Percentiles rank a stretch among this genome's conserved stretches.
These are phyloP conservation scores for Antitype chi DNA, from an alignment of 2,888 invertebrate genomes.

Conservation along the genomic window DNA sequence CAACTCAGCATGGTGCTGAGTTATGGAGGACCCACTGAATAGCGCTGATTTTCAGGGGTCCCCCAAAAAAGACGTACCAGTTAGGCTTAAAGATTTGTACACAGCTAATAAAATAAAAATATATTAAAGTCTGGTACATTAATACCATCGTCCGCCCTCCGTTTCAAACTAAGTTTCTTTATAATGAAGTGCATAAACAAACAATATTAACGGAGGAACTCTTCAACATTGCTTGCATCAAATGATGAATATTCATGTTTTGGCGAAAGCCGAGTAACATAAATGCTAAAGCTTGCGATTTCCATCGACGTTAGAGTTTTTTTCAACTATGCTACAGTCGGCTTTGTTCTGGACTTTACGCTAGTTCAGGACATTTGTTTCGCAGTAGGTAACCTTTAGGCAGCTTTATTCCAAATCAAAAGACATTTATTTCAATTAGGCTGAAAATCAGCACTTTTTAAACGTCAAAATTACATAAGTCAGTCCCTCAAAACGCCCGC, in stretches of 20 bases:
- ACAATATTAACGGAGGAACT: conserved; percentile 12
- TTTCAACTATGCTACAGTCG: background rate
- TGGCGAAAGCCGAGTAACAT: conserved; percentile 11
- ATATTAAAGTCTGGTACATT: background rate
- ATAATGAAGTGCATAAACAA: conserved; percentile 8
- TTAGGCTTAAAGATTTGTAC: no score
- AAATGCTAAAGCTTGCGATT: conserved; percentile 2
- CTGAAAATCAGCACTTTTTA: no score
- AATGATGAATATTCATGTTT: conserved; percentile 30
- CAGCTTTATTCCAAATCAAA: background rate
- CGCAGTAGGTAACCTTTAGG: background rate
- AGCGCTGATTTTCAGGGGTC: no score
- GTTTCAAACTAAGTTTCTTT: background rate
- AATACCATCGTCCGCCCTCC: background rate
- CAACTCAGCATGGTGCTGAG: no score
- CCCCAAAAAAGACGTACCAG: no score
- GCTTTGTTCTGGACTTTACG: background rate
- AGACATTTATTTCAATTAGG: no score
- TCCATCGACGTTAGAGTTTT: background rate
- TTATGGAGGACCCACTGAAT: no score
- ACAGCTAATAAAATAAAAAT: no score
- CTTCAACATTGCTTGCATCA: conserved; percentile 19
- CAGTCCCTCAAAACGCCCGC: no score
- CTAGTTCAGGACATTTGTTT: background rate
- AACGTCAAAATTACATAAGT: no score